Evolutionary conservation across 1,140 invertebrate genomes (phyloP).

Genomic region (Cyclina sinensis): DNA sequence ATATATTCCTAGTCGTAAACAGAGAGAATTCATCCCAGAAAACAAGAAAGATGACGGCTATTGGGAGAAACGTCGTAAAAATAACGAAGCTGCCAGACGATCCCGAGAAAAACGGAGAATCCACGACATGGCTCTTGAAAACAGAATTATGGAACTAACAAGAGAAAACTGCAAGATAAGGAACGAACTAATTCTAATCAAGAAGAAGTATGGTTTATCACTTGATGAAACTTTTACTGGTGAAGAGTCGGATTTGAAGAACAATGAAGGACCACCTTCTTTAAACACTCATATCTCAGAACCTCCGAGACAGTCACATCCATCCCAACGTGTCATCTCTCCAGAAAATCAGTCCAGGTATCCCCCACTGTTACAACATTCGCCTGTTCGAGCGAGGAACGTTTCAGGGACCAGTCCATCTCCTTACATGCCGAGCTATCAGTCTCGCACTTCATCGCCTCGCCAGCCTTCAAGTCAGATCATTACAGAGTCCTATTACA

Average conservation of each 20-base stretch:
- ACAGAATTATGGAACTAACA: constrained; percentile 96
- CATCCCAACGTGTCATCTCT: neutral
- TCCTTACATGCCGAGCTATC: neutral
- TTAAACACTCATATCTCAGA: neutral
- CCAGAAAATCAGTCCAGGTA: constrained; percentile 7
- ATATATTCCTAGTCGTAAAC: constrained; percentile 90
- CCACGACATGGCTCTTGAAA: constrained; percentile 98
- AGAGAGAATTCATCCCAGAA: constrained; percentile 98
- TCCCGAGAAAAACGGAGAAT: constrained; percentile 97
- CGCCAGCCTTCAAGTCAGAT: constrained; percentile 23
- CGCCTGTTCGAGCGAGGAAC: constrained; percentile 28
- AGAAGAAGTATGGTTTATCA: constrained; percentile 96
- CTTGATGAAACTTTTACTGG: constrained; percentile 72
- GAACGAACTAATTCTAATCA: constrained; percentile 96
- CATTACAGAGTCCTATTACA: constrained; percentile 38
- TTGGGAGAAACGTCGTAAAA: constrained; percentile 97
- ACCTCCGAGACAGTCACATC: neutral
- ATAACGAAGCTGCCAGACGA: constrained; percentile 98
- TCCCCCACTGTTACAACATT: constrained; percentile 12
- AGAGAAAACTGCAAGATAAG: constrained; percentile 98
- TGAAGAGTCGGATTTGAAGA: constrained; percentile 38
- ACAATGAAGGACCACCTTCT: neutral
- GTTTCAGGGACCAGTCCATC: constrained; percentile 50
- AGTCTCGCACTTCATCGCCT: neutral
- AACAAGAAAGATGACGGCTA: constrained; percentile 99